These are phyloP conservation scores for Salticus scenicus DNA, from an alignment of 2,888 invertebrate genomes.

Conservation along the genomic window DNA sequence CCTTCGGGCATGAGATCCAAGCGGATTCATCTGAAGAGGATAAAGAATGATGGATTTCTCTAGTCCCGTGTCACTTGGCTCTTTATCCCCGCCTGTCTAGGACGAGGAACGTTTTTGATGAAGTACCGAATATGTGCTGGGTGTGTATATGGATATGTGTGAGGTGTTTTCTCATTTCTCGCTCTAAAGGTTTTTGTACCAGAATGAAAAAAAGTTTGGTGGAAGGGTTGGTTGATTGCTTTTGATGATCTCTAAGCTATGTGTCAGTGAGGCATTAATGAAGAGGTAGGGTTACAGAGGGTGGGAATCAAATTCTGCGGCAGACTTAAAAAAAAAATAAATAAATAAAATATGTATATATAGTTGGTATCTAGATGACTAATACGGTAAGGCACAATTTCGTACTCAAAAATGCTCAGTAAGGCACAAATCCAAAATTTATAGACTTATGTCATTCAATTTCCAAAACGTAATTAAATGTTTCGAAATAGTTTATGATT, in stretches of 20 bases:
- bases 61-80: slow-evolving; percentile 52
- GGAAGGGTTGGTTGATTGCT: slow-evolving; percentile 17
- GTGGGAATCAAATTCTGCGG: not conserved
- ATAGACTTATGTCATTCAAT: too few relatives aligned
- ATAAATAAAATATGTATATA: too few relatives aligned
- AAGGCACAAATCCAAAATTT: too few relatives aligned
- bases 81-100: slow-evolving; percentile 60
- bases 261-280: slow-evolving; percentile 2
- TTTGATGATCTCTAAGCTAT: slow-evolving; percentile 6
- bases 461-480: too few relatives aligned
- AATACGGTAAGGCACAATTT: too few relatives aligned
- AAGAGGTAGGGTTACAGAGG: not conserved
- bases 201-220: slow-evolving; percentile 6
- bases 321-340: too few relatives aligned
- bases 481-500: too few relatives aligned
- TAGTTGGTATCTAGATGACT: too few relatives aligned
- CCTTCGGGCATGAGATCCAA: slow-evolving; percentile 47
- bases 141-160: slow-evolving; percentile 22
- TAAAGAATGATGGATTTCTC: slow-evolving; percentile 64
- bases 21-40: slow-evolving; percentile 55
- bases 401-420: too few relatives aligned
- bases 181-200: slow-evolving; percentile 43
- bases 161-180: slow-evolving; percentile 56
- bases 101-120: slow-evolving; percentile 41
- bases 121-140: slow-evolving; percentile 7